phyloP scores from a whole-genome alignment of 2,888 invertebrate species.

The Leptura quadrifasciata region DNA sequence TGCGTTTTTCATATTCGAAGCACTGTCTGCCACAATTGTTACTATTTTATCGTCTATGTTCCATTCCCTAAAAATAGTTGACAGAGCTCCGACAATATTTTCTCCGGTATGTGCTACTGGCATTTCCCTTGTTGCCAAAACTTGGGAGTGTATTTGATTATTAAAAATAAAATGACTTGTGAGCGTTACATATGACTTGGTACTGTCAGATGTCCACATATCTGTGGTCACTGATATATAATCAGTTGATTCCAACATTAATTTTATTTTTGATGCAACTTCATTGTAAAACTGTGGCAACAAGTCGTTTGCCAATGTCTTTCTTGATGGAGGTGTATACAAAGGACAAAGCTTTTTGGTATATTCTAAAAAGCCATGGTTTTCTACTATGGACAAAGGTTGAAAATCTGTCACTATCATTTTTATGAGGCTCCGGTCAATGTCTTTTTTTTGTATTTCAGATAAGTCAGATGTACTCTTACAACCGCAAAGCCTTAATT shows the following conservation, averaged over 20 bases:
- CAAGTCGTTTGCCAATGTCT: constrained; percentile 42
- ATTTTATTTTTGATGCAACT: constrained; percentile 46
- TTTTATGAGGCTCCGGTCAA: background rate
- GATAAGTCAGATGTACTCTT: too few relatives aligned
- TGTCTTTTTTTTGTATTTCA: too few relatives aligned
- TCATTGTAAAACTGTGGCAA: constrained; percentile 51
- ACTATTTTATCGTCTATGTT: constrained; percentile 59
- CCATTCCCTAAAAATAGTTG: constrained; percentile 58
- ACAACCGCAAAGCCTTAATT: too few relatives aligned
- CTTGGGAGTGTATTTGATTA: constrained; percentile 49
- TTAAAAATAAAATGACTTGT: constrained; percentile 62
- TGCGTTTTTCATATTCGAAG: constrained; percentile 61
- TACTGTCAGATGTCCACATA: constrained; percentile 62
- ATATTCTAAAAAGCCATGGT: constrained; percentile 50
- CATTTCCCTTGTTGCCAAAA: constrained; percentile 57
- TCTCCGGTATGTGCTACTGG: constrained; percentile 47
- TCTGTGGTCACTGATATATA: constrained; percentile 60
- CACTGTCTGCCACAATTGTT: constrained; percentile 61
- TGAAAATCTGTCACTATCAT: constrained; percentile 53
- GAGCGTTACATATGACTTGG: constrained; percentile 56
- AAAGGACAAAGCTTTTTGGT: background rate
- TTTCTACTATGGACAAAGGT: constrained; percentile 60
- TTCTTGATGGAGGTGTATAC: constrained; percentile 11
- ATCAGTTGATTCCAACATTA: constrained; percentile 49
- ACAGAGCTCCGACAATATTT: constrained; percentile 53